Evolutionary conservation across 1,140 invertebrate species (phyloP), one percentile per base, ranked within the genome.

Genomic region (Sesamia nonagrioides): DNA sequence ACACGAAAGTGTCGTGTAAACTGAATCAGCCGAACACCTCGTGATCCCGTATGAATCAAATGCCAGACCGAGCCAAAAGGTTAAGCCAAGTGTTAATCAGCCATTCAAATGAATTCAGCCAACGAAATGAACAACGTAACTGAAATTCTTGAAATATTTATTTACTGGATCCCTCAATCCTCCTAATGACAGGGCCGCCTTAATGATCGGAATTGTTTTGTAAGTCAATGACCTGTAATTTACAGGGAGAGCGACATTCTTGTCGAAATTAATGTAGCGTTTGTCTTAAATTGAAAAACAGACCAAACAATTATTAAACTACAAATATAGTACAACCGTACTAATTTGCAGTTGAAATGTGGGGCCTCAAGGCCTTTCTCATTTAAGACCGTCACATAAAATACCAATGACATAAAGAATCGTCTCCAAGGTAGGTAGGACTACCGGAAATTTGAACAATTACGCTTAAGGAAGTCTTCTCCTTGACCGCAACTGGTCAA

Each of bases 401-500:
- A 45, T 45, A 18, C 17, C 21, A 50, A n/a, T 68, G 6, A 48
- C 6, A 71, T n/a, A 71, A 68, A 71, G 27, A 71, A 52, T 37
- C 68, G 13, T 8, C 13, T 37, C 33, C 48, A 54, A 71, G 27
- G 68, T 7, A 37, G 4, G 37, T 37, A 61, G 27, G 35, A 71
- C 15, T 3, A 33, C 68, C 33, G 50, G 27, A 52, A 52, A n/a
- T n/a, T 40, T 15, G n/a, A 54, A 37, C 48, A 54, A 40, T 71
- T 71, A 54, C 27, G 2, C 5, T 54, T 42, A 54, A 71, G 68
- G 68, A 71, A 71, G 27, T 71, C 48, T 27, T 71, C 21, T 71
- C 48, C 68, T 71, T 71, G 27, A 54, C 48, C 68, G 33, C 27
- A 54, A 15, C 54, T 1, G 5, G 37, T 35, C 11, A 9, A 42